phyloP scores from a whole-genome alignment of 2,113 vertebrate species.

The Cisticola juncidis region DNA sequence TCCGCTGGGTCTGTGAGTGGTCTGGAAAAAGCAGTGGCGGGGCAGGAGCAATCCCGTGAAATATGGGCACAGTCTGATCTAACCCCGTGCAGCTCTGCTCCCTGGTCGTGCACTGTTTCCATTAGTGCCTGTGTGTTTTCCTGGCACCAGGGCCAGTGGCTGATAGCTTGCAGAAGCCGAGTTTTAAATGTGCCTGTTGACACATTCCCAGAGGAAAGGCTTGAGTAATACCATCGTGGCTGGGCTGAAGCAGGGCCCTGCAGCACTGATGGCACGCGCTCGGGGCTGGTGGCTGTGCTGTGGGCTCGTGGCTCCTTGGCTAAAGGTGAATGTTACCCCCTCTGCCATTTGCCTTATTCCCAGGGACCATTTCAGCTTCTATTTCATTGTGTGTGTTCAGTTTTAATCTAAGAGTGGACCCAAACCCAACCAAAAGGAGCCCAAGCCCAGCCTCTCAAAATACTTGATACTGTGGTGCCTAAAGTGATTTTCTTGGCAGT shows the following conservation, averaged over 20 bases:
- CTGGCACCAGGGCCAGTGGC: background rate
- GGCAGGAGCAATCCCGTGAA: background rate
- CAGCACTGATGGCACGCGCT: fast-evolving
- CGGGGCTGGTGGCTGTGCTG: background rate
- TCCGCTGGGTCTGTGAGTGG: fast-evolving
- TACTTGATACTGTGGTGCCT: background rate
- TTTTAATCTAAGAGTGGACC: background rate
- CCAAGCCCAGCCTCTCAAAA: background rate
- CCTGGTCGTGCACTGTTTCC: background rate
- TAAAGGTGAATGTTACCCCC: background rate
- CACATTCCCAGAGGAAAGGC: background rate
- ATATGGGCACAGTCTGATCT: background rate
- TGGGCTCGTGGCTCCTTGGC: background rate
- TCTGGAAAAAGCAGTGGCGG: no score
- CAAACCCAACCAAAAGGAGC: background rate
- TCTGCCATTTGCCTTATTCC: fast-evolving
- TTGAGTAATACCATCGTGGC: background rate
- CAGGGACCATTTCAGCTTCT: background rate
- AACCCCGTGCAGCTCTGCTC: background rate
- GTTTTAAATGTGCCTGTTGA: background rate
- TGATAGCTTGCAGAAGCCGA: slow-evolving; percentile 26
- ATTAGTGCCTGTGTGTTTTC: background rate
- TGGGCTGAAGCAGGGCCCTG: background rate
- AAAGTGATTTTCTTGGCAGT: background rate
- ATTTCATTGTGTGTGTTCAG: background rate